Percentiles rank a stretch among this genome's conserved stretches.
These are phyloP conservation scores for Trematocara marginatum DNA, from an alignment of 2,113 vertebrate species.

Conservation along the genomic window DNA sequence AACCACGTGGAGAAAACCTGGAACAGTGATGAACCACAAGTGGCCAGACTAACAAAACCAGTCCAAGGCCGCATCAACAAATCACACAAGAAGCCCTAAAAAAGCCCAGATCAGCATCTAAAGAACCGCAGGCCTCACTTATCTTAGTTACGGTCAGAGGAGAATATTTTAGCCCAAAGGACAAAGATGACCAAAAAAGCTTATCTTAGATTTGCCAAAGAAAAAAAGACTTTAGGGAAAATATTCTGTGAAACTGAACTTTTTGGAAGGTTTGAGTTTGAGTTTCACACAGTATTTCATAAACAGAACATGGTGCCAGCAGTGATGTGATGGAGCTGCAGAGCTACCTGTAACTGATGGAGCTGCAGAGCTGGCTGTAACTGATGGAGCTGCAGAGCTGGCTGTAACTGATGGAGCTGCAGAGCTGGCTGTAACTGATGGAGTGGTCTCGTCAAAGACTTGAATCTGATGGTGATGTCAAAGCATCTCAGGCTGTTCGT, in stretches of 20 bases:
- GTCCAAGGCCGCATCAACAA: fast-evolving
- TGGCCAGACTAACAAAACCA: neutral
- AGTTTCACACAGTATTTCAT: neutral
- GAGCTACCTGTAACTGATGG: fast-evolving
- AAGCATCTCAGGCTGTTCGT: neutral
- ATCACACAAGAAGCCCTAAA: neutral
- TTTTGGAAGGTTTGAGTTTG: neutral
- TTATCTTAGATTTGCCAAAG: neutral
- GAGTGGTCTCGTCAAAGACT: neutral
- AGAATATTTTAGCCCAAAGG: fast-evolving
- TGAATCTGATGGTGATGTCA: neutral
- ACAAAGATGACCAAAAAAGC: fast-evolving
- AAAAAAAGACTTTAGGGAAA: neutral
- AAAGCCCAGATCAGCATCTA: neutral
- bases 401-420: fast-evolving
- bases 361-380: neutral
- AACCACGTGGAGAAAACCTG: neutral
- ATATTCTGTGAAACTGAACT: neutral
- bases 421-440: too few species aligned
- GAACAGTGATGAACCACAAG: neutral
- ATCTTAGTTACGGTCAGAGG: neutral
- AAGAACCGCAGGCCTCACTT: neutral
- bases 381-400: neutral
- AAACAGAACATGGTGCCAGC: neutral
- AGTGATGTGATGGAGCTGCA: neutral